Conservation (phyloP, 1,140 invertebrate species). For the Odontomachus brunneus region DNA sequence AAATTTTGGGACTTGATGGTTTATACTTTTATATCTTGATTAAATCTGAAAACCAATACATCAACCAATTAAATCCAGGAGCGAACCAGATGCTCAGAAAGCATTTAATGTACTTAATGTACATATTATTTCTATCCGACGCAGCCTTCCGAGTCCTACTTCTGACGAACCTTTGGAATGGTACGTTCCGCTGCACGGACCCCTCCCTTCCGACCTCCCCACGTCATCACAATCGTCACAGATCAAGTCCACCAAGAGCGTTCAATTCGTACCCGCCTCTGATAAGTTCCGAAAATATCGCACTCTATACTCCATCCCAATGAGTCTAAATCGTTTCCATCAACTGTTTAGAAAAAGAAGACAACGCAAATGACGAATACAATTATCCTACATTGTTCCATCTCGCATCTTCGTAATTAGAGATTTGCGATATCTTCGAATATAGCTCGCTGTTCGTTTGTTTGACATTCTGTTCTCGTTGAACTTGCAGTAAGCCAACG, state of each 20-base stretch:
- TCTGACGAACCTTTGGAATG: slow-evolving; percentile 46
- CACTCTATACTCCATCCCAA: slow-evolving; percentile 23
- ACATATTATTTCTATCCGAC: neutral
- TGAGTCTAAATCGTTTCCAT: slow-evolving; percentile 25
- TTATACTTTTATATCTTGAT: neutral
- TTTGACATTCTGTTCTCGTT: slow-evolving; percentile 52
- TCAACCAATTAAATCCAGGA: too few species aligned
- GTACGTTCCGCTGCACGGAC: slow-evolving; percentile 63
- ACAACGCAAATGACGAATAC: slow-evolving; percentile 30
- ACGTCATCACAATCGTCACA: slow-evolving; percentile 50
- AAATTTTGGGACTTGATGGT: neutral
- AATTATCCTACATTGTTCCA: neutral
- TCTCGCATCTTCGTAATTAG: neutral
- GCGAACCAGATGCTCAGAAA: too few species aligned
- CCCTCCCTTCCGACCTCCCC: slow-evolving; percentile 63
- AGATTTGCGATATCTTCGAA: neutral
- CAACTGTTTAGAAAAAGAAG: slow-evolving; percentile 6
- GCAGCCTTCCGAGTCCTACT: neutral
- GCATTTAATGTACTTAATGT: too few species aligned
- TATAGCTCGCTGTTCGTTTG: neutral
- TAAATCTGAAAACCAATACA: too few species aligned
- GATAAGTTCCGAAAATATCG: slow-evolving; percentile 44
- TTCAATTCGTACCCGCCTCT: slow-evolving; percentile 49
- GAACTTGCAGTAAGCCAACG: slow-evolving; percentile 80
- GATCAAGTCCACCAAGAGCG: slow-evolving; percentile 28